Evolutionary conservation across 2,888 invertebrate species (phyloP).

Genomic region (Phaonia tiefii): DNA sequence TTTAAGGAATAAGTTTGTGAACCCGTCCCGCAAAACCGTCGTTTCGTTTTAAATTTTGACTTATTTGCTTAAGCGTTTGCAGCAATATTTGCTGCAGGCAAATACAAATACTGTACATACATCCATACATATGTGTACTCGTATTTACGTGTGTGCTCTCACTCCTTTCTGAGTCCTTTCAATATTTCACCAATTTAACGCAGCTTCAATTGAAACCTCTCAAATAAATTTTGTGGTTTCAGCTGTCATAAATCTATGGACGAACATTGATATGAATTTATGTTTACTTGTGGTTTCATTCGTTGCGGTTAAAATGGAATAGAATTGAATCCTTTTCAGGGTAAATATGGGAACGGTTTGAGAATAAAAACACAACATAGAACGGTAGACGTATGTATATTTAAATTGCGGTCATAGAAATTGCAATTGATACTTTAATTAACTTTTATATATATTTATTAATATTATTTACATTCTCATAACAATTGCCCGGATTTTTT

Average conservation of each 20-base stretch:
- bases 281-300: slow-evolving; percentile 1
- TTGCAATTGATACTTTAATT: slow-evolving; percentile 18
- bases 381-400: too few relatives aligned
- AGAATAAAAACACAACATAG: too few relatives aligned
- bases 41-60: not conserved
- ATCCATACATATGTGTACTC: not conserved
- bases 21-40: not conserved
- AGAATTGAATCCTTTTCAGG: too few relatives aligned
- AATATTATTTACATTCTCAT: too few relatives aligned
- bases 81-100: not conserved
- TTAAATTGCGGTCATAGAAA: too few relatives aligned
- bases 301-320: not conserved
- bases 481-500: not conserved
- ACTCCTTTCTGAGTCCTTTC: not conserved
- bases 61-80: not conserved
- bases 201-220: slow-evolving; percentile 26
- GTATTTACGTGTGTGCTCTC: not conserved
- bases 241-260: not conserved
- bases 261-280: slow-evolving; percentile 3
- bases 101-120: not conserved
- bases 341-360: too few relatives aligned
- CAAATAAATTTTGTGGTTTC: slow-evolving; percentile 28
- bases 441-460: too few relatives aligned
- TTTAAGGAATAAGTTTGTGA: too few relatives aligned
- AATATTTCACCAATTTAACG: slow-evolving; percentile 21